phyloP scores from a whole-genome alignment of 2,888 invertebrate species.

The Lamellibrachia satsuma region DNA sequence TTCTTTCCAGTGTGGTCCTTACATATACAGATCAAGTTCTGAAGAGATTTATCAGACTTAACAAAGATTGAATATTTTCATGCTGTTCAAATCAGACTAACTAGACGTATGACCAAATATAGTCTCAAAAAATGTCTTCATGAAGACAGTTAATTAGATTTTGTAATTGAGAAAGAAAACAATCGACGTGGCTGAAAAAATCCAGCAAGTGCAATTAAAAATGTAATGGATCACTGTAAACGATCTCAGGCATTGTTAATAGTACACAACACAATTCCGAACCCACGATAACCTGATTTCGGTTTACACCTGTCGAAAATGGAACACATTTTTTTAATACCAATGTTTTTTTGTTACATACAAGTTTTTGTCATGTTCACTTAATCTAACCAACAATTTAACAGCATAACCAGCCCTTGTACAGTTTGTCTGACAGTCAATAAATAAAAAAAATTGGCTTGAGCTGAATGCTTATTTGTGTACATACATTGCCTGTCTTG shows the following conservation, averaged over 20 bases:
- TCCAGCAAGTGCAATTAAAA: neutral
- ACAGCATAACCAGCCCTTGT: too few relatives aligned
- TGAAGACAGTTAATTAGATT: neutral
- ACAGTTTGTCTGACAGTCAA: neutral
- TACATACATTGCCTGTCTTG: slow-evolving; percentile 26
- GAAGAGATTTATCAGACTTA: too few relatives aligned
- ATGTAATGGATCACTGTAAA: neutral
- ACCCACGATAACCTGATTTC: neutral
- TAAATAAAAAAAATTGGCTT: neutral
- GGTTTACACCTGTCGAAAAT: neutral
- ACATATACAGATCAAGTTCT: too few relatives aligned
- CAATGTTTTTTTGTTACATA: neutral
- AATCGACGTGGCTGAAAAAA: neutral
- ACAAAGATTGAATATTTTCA: neutral
- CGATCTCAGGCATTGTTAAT: neutral
- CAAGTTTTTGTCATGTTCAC: too few relatives aligned
- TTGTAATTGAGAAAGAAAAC: neutral
- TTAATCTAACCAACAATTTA: too few relatives aligned
- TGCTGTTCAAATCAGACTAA: neutral
- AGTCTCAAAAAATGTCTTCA: neutral
- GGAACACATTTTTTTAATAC: neutral
- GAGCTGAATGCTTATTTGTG: neutral
- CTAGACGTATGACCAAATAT: neutral
- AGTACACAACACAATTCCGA: neutral
- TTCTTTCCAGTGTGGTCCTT: too few relatives aligned